Evolutionary conservation across 1,140 invertebrate species (phyloP).

Genomic region (Limonius californicus): DNA sequence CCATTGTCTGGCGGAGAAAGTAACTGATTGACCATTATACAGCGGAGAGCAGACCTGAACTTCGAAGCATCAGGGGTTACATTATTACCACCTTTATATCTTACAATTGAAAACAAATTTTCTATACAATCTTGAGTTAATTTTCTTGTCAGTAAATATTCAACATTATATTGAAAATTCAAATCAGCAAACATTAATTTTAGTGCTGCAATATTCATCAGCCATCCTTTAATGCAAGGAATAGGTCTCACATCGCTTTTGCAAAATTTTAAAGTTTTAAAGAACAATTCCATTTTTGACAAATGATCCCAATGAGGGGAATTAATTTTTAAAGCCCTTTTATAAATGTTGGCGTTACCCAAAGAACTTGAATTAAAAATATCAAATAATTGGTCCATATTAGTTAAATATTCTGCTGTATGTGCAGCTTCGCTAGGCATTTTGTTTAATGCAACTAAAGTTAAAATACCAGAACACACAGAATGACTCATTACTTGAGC

Average conservation of each 20-base stretch:
- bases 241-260: not conserved
- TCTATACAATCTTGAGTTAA: conserved; percentile 26
- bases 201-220: conserved; percentile 13
- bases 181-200: conserved; percentile 17
- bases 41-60: not conserved
- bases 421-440: too few relatives aligned
- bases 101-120: conserved; percentile 20
- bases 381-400: too few relatives aligned
- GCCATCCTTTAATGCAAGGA: conserved; percentile 19
- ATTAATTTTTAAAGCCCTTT: too few relatives aligned
- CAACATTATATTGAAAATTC: conserved; percentile 5
- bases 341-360: not conserved
- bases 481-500: too few relatives aligned
- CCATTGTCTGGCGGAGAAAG: not conserved
- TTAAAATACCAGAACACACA: too few relatives aligned
- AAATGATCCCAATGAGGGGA: too few relatives aligned
- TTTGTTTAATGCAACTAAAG: too few relatives aligned
- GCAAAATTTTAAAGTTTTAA: not conserved
- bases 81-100: conserved; percentile 10
- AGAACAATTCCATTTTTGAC: too few relatives aligned
- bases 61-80: not conserved
- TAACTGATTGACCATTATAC: not conserved
- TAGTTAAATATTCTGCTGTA: too few relatives aligned
- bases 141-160: conserved; percentile 16
- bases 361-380: too few relatives aligned